Evolutionary conservation across 1,140 invertebrate species (phyloP).

Genomic region (Tigriopus japonicus): DNA sequence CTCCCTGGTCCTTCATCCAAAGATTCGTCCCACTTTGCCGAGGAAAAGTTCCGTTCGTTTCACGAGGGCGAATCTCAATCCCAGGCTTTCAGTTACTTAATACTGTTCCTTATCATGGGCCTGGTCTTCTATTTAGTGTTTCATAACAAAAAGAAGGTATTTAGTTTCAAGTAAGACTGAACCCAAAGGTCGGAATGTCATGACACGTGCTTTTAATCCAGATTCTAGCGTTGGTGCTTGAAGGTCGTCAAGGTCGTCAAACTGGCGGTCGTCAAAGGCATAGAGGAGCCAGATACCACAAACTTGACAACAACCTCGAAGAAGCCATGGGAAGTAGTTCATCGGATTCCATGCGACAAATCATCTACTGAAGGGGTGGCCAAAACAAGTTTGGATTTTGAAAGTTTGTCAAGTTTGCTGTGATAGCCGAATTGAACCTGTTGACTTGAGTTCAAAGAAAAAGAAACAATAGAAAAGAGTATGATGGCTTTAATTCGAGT

Average conservation of each 20-base stretch:
- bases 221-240: not conserved
- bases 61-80: not conserved
- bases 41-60: too few relatives aligned
- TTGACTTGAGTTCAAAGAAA: too few relatives aligned
- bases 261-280: not conserved
- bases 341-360: not conserved
- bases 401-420: too few relatives aligned
- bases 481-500: too few relatives aligned
- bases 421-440: too few relatives aligned
- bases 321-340: not conserved
- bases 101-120: conserved; percentile 10
- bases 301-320: not conserved
- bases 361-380: not conserved
- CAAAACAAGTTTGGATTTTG: too few relatives aligned
- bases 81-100: conserved; percentile 13
- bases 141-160: not conserved
- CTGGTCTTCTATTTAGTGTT: conserved; percentile 14
- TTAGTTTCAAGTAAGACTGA: not conserved
- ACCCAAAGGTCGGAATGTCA: conserved; percentile 1
- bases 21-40: too few relatives aligned
- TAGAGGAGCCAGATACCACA: not conserved
- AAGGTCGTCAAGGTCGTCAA: not conserved
- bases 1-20: too few relatives aligned
- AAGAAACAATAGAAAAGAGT: too few relatives aligned
- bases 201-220: not conserved